Evolutionary conservation across 2,797 vertebrate genomes (phyloP).

Genomic region (Rhincodon typus): DNA sequence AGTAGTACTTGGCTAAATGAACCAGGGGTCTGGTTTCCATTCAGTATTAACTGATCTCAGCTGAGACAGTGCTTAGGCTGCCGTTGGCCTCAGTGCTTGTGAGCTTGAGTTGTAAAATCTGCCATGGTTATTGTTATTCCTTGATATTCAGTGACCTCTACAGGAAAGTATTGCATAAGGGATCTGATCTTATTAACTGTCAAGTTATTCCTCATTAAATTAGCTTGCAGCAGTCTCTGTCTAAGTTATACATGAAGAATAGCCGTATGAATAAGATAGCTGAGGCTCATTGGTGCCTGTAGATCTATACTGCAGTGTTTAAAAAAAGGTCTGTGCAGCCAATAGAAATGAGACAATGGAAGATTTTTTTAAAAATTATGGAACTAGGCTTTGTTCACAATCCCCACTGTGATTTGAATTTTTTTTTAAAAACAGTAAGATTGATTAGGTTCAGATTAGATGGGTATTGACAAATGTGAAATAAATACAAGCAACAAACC

Average conservation of each 20-base stretch:
- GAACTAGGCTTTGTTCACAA: background rate
- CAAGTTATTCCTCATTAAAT: background rate
- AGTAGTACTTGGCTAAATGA: background rate
- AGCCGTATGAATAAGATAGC: background rate
- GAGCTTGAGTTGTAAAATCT: background rate
- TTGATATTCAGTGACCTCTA: conserved; percentile 17
- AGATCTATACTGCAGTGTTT: background rate
- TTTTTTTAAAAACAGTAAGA: background rate
- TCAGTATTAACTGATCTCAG: background rate
- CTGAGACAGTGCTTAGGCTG: background rate
- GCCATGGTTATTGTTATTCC: too few relatives aligned
- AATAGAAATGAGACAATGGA: background rate
- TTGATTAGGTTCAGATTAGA: background rate
- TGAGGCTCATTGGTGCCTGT: background rate
- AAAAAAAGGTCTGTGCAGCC: background rate
- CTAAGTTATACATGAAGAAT: background rate
- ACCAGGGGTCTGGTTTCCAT: background rate
- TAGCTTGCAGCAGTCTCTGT: background rate
- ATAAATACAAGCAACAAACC: background rate
- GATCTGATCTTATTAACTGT: background rate
- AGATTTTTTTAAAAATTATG: background rate
- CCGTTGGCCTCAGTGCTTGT: background rate
- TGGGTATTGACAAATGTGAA: background rate
- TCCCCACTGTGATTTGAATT: background rate
- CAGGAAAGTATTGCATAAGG: background rate